Base-by-base conservation (phyloP, 2,888 invertebrate species). In the Nymphalis c-album region DNA sequence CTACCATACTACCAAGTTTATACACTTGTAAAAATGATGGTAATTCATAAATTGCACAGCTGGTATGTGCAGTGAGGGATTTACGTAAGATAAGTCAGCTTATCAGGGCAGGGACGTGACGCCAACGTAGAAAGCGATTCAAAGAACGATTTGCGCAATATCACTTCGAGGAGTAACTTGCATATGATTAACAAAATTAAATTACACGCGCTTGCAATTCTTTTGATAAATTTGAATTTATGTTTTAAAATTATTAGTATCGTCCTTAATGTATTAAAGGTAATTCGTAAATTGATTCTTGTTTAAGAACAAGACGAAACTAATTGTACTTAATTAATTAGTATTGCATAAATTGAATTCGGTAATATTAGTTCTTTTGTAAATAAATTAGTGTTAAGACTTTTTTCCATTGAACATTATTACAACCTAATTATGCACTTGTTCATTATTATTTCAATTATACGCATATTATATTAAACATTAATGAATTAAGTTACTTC, bases 91-190 rank as follows among this genome's bases (percentile, higher is more conserved):
- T 85, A 85, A 86, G 83, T 78, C 62, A 69, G 70, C 76, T 71
- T 77, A 77, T 75, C 78, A 79, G 75, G 73, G 77, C 76, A 77
- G 78, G 76, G 81, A 84, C 81, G 84, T 86, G 85, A 84, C 85
- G 85, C 82, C 80, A 65, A 78, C 80, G 87, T 87, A 85, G 87
- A 88, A 87, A 89, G 86, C 86, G 84, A 86, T 85, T 86, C 86
- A 85, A 87, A 86, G 85, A 87, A 84, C 84, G 75, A 79, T 84
- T 87, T 87, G 83, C 84, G 86, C 81, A 88, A 88, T 79, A 73
- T 75, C 73, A 77, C 74, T 73, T 75, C 75, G 76, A 79, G 78
- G 78, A 80, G 79, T 81, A 76, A 78, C 81, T 83, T 85, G 75
- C 81, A 80, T 82, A 84, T 83, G 78, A 85, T 82, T 84, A 82